These are phyloP conservation scores for Willisornis vidua DNA, from an alignment of 2,113 vertebrate genomes.

Conservation along the genomic window DNA sequence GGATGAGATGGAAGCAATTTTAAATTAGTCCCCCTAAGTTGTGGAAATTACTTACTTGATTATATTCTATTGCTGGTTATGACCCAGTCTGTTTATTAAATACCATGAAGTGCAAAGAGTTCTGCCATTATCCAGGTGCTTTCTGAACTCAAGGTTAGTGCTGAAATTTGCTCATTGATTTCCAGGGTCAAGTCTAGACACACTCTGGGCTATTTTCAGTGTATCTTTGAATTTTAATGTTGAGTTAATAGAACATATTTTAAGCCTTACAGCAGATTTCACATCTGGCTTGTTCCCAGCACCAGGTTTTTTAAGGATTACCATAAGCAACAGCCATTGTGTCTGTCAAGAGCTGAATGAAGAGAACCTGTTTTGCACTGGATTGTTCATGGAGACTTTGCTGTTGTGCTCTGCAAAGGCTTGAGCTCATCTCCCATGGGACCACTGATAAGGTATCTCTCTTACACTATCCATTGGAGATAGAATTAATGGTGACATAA, in stretches of 20 bases:
- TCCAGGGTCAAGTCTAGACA: background rate
- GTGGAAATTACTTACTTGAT: background rate
- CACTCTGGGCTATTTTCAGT: background rate
- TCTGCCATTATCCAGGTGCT: background rate
- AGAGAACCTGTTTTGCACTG: background rate
- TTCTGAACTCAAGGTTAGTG: background rate
- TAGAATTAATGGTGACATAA: background rate
- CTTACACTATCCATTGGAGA: background rate
- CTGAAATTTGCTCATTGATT: background rate
- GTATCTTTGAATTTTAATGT: background rate
- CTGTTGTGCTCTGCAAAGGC: background rate
- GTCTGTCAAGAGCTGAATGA: background rate
- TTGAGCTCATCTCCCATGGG: background rate
- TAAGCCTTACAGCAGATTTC: background rate
- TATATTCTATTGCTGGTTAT: background rate
- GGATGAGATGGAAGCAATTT: background rate
- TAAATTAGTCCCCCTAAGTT: background rate
- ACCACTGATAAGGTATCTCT: background rate
- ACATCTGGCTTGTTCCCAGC: background rate
- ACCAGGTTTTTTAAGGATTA: background rate
- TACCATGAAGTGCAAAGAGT: background rate
- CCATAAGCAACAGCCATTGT: background rate
- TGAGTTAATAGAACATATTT: background rate
- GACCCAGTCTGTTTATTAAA: background rate
- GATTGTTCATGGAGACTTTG: background rate